Base-by-base conservation (phyloP, 2,888 invertebrate genomes). In the Clepsis dumicolana region DNA sequence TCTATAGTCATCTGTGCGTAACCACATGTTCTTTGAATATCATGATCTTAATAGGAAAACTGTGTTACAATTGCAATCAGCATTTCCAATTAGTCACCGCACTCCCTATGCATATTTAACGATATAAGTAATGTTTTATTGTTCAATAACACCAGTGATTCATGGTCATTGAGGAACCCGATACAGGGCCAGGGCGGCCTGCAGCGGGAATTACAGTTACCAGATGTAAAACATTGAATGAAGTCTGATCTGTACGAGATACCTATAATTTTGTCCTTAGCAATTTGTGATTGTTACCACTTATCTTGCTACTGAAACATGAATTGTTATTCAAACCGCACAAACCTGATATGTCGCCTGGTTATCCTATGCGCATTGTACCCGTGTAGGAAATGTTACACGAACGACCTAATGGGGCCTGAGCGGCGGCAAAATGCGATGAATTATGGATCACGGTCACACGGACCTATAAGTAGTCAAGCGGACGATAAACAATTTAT, bases 401-500 rank as follows among this genome's bases (percentile, higher is more conserved):
- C 25, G 16, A 53, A 29, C 62, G 24, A 24, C 52, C 32, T 35
- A 38, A 63, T 38, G 38, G 38, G 50, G n/a, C 18, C n/a, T 21
- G 52, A 25, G 38, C 38, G 50, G 21, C 24, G n/a, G 29, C 32
- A 48, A 41, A 52, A 41, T 41, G 57, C 41, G 48, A 1, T 38
- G 21, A 54, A 63, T 67, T 63, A 67, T 52, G 57, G 35, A 63
- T 48, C 62, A 41, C 56, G 50, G 57, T 21, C 63, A 38, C 53
- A 63, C 67, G 57, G 56, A 63, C 57, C 50, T 57, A 57, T 29
- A 57, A n/a, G n/a, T 63, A 62, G n/a, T 52, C 44, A 61, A 57
- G 35, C 50, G 18, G 4, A 8, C 35, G 3, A 24, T 54, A 29
- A 53, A 52, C 21, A 38, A 32, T 60, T 59, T n/a, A 65, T 59